These are phyloP conservation scores for Thereva nobilitata DNA, from an alignment of 2,888 invertebrate genomes.

Conservation along the genomic window DNA sequence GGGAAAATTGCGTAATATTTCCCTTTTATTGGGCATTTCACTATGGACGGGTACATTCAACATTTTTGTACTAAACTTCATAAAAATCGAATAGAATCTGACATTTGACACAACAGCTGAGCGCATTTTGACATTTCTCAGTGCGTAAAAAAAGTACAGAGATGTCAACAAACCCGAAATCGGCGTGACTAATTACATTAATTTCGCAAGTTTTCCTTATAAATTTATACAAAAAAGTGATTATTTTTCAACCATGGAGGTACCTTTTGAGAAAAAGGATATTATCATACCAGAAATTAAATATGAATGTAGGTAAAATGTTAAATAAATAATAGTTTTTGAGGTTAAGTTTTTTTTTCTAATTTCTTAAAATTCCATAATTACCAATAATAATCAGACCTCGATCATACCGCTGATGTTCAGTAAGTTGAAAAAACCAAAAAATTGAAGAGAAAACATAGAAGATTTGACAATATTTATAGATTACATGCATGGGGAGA, in stretches of 20 bases:
- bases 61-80: too few relatives aligned
- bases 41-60: too few relatives aligned
- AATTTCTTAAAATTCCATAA: neutral
- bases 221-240: too few relatives aligned
- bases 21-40: too few relatives aligned
- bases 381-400: slow-evolving; percentile 63
- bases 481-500: slow-evolving; percentile 94
- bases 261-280: slow-evolving; percentile 52
- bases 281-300: slow-evolving; percentile 68
- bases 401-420: slow-evolving; percentile 98
- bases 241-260: slow-evolving; percentile 28
- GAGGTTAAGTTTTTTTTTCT: neutral
- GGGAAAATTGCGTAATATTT: too few relatives aligned
- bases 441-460: neutral
- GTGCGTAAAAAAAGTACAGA: too few relatives aligned
- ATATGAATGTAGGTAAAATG: slow-evolving; percentile 78
- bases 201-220: too few relatives aligned
- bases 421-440: slow-evolving; percentile 71
- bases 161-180: too few relatives aligned
- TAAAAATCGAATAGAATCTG: too few relatives aligned
- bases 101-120: too few relatives aligned
- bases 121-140: too few relatives aligned
- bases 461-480: slow-evolving; percentile 34
- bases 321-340: slow-evolving; percentile 2
- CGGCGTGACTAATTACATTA: too few relatives aligned